phyloP scores from a whole-genome alignment of 1,140 invertebrate genomes.

The Drosophila teissieri region DNA sequence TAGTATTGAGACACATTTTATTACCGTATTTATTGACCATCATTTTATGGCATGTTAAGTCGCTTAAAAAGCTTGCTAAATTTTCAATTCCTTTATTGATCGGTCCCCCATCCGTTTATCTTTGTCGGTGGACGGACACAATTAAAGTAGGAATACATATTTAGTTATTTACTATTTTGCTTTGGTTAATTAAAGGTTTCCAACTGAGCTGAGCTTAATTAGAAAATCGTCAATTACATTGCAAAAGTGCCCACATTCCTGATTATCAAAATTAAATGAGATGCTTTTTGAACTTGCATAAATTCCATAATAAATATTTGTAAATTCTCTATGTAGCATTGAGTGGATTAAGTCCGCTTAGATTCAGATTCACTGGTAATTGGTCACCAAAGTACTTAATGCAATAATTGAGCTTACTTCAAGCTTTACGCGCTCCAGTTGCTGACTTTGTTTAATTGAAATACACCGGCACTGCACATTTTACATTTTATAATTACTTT shows the following conservation, averaged over 20 bases:
- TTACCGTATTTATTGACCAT: slow-evolving; percentile 77
- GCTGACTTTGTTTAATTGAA: slow-evolving; percentile 18
- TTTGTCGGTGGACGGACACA: neutral
- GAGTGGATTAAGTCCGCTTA: slow-evolving; percentile 28
- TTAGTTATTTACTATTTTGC: slow-evolving; percentile 12
- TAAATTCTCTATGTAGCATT: slow-evolving; percentile 10
- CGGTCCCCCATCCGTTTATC: slow-evolving; percentile 31
- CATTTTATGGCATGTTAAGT: slow-evolving; percentile 69
- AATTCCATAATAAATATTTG: slow-evolving; percentile 31
- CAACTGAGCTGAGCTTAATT: slow-evolving; percentile 22
- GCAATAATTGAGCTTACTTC: slow-evolving; percentile 19
- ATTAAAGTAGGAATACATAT: slow-evolving; percentile 13
- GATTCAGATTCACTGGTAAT: slow-evolving; percentile 16
- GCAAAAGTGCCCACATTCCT: slow-evolving; percentile 1
- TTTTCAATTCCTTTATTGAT: slow-evolving; percentile 57
- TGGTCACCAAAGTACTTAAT: slow-evolving; percentile 37
- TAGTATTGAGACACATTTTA: slow-evolving; percentile 48
- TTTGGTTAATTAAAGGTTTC: slow-evolving; percentile 38
- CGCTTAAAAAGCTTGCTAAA: slow-evolving; percentile 54
- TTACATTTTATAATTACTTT: neutral
- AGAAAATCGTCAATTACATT: slow-evolving; percentile 16
- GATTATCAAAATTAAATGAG: slow-evolving; percentile 26
- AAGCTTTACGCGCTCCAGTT: slow-evolving; percentile 2
- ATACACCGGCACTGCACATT: neutral
- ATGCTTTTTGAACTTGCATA: slow-evolving; percentile 25